Base-by-base conservation (phyloP, 2,113 vertebrate genomes). In the Piaya cayana region DNA sequence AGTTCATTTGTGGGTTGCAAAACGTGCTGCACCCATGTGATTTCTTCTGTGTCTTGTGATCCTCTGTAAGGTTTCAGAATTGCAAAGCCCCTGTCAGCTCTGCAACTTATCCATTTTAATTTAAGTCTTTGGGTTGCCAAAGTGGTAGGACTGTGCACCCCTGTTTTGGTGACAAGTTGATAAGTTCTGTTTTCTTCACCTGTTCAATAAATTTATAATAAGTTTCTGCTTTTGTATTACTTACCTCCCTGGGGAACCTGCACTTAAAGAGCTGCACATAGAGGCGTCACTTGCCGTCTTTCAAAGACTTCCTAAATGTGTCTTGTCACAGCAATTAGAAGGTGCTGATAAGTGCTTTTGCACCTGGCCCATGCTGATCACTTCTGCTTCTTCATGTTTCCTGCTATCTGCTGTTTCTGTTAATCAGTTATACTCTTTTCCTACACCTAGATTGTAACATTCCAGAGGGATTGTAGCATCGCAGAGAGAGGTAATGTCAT, bases 361-460 rank as follows among this genome's bases (percentile, higher is more conserved):
- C 49, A 78, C 68, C 80, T 32, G 6, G 68, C 34, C 72, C 12
- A 1, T 79, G 78, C 62, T 68, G 70, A 77, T 93, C 53, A 39
- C 36, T 90, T 82, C 49, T 82, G 81, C 68, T 80, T 79, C 78
- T 82, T 91, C 60, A 4, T 69, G 39, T 74, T 93, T 97, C 78
- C 82, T 94, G 85, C 93, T 85, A 82, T 87, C 91, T 94, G 83
- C 81, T 75, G 8, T 65, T 85, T 89, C 77, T 93, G 84, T 58
- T 91, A 27, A 85, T 64, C 74, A 50, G 53, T 79, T 90, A 11
- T 22, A 49, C 67, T 91, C 36, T 50, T 50, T 94, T 72, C 84
- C 93, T 79, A 42, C 81, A 91, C 70, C 49, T 91, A 45, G 39
- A 42, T 12, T 56, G 47, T 64, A 82, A 60, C 34, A 69, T 62